Evolutionary conservation across 2,113 vertebrate species (phyloP).

Genomic region (Cyprinus carpio): DNA sequence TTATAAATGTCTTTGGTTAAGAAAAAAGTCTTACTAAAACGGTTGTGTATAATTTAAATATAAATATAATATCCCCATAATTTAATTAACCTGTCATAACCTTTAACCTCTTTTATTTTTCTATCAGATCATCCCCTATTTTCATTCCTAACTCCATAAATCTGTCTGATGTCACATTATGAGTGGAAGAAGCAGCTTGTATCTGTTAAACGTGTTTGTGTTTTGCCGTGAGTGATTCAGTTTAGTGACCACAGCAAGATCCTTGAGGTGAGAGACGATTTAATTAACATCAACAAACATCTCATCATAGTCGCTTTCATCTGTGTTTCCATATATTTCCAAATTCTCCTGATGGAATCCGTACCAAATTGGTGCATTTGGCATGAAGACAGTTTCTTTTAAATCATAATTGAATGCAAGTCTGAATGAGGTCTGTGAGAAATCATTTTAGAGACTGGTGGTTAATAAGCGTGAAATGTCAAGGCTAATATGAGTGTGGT

Average conservation of each 20-base stretch:
- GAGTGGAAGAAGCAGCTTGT: not conserved
- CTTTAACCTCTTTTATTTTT: not conserved
- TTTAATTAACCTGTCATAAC: not conserved
- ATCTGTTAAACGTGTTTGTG: constrained; percentile 3
- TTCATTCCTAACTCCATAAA: not conserved
- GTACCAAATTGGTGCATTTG: not conserved
- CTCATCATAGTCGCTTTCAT: not conserved
- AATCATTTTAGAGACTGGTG: not conserved
- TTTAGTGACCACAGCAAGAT: not conserved
- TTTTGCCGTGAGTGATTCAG: constrained; percentile 1
- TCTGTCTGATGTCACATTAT: not conserved
- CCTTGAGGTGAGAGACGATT: not conserved
- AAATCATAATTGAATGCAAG: not conserved
- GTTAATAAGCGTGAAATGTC: constrained; percentile 8
- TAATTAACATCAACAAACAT: constrained; percentile 1
- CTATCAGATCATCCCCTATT: not conserved
- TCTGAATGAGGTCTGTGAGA: constrained; percentile 4
- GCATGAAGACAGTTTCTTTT: not conserved
- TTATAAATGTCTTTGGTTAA: no score
- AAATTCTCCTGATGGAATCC: not conserved
- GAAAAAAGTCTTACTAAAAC: no score
- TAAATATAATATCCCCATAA: no score
- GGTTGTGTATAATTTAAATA: not conserved
- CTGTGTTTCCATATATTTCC: not conserved
- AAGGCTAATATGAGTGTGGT: not conserved